Conservation (phyloP, 2,113 vertebrate genomes). For the Stigmatopora argus region DNA sequence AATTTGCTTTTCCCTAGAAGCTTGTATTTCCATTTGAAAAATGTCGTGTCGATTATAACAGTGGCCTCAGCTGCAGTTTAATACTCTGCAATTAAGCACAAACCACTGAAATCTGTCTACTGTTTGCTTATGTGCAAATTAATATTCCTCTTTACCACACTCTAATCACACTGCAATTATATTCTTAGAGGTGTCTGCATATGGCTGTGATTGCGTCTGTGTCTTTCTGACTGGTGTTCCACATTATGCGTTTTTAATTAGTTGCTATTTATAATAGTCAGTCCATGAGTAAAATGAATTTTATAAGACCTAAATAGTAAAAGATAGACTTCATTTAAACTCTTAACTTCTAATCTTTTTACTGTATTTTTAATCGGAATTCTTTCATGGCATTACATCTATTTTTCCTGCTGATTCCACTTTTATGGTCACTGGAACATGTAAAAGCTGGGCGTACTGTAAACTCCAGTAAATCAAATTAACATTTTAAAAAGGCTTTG, state of each 20-base stretch:
- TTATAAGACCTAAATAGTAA: neutral
- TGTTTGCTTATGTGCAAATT: conserved; percentile 6
- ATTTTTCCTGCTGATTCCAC: neutral
- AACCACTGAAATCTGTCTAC: neutral
- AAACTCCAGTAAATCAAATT: too few relatives aligned
- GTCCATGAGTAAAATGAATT: neutral
- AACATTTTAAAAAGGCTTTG: too few relatives aligned
- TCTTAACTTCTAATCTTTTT: too few relatives aligned
- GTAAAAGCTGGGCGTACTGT: too few relatives aligned
- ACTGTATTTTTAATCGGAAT: neutral
- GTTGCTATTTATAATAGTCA: neutral
- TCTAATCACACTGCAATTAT: conserved; percentile 4
- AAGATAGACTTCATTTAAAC: too few relatives aligned
- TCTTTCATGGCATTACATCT: neutral
- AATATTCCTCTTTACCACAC: conserved; percentile 2
- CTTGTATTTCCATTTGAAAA: conserved; percentile 5
- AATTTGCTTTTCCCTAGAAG: conserved; percentile 1
- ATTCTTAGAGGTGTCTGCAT: neutral
- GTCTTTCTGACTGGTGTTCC: neutral
- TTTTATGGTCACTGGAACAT: too few relatives aligned
- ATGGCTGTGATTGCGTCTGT: neutral
- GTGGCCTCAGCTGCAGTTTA: conserved; percentile 1
- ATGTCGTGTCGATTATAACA: neutral
- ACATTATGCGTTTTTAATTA: neutral
- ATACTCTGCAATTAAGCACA: neutral